These are phyloP conservation scores for Plotosus lineatus DNA, from an alignment of 2,113 vertebrate species.

Conservation along the genomic window DNA sequence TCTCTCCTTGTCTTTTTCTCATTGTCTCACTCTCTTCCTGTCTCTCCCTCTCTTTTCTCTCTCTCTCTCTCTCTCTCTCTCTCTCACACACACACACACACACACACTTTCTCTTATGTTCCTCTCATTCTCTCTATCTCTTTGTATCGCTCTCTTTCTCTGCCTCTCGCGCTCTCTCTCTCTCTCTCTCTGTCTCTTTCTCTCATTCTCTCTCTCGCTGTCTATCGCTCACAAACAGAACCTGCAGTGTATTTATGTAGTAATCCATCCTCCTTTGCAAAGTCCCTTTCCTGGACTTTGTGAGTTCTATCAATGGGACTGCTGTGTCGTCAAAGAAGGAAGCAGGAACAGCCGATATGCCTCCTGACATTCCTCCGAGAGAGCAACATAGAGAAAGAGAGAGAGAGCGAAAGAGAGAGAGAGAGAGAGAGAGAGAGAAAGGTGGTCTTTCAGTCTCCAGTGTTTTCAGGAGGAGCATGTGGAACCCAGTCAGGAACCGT, in stretches of 20 bases:
- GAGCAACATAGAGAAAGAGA: constrained; percentile 21
- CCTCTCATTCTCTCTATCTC: constrained; percentile 28
- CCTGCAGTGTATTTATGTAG: constrained; percentile 47
- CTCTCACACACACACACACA: too few relatives aligned
- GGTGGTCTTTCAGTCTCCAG: background rate
- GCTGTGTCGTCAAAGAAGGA: constrained; percentile 67
- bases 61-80: background rate
- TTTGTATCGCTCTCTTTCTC: background rate
- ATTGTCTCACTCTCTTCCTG: too few relatives aligned
- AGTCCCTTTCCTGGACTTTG: constrained; percentile 39
- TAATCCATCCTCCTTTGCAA: constrained; percentile 56
- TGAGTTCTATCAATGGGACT: constrained; percentile 74
- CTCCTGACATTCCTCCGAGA: constrained; percentile 68
- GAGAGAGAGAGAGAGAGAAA: background rate
- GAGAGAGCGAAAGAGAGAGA: constrained; percentile 14
- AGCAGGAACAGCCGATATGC: constrained; percentile 69
- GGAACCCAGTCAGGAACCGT: too few relatives aligned
- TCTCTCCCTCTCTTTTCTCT: too few relatives aligned
- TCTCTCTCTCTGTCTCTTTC: background rate
- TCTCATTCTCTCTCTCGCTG: constrained; percentile 44
- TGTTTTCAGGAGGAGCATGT: background rate
- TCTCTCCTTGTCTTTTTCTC: too few relatives aligned
- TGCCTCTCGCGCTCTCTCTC: background rate
- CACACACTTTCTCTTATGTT: too few relatives aligned
- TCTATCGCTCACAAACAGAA: constrained; percentile 35